Conservation (phyloP, 2,888 invertebrate genomes). For the Pycnomerus fuliginosus region DNA sequence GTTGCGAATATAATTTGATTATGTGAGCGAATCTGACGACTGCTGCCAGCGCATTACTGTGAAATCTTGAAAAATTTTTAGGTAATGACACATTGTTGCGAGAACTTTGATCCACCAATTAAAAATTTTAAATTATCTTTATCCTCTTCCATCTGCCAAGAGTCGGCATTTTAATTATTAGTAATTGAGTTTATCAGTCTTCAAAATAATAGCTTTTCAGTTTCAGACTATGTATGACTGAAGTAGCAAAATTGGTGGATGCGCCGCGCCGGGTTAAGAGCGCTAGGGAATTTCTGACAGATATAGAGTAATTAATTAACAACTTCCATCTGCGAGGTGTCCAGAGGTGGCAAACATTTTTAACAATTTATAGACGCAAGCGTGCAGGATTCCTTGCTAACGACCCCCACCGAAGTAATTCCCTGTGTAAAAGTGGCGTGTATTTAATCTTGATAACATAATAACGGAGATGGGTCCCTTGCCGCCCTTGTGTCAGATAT, state of each 20-base stretch:
- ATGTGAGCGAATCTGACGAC: constrained; percentile 15
- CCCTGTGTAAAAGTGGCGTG: constrained; percentile 35
- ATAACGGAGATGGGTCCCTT: constrained; percentile 47
- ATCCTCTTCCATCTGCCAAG: too few relatives aligned
- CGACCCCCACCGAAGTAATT: constrained; percentile 25
- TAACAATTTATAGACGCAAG: constrained; percentile 18
- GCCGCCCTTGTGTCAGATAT: constrained; percentile 47
- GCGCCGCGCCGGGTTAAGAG: too few relatives aligned
- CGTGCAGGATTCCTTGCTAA: constrained; percentile 11
- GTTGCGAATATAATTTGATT: constrained; percentile 16
- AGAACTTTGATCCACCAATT: constrained; percentile 10
- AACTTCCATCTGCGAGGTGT: constrained; percentile 8
- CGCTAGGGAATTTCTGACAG: too few relatives aligned
- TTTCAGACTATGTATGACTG: too few relatives aligned
- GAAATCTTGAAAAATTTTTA: constrained; percentile 14
- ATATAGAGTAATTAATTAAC: too few relatives aligned
- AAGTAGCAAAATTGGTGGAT: too few relatives aligned
- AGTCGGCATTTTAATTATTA: too few relatives aligned
- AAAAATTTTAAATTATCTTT: too few relatives aligned
- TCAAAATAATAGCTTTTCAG: too few relatives aligned
- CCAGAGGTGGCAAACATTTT: constrained; percentile 11
- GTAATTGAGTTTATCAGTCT: too few relatives aligned
- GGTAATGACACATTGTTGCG: constrained; percentile 17
- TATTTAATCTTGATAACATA: constrained; percentile 48
- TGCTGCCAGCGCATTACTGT: constrained; percentile 4